Conservation (phyloP, 1,140 invertebrate genomes). For the Lerema accius region DNA sequence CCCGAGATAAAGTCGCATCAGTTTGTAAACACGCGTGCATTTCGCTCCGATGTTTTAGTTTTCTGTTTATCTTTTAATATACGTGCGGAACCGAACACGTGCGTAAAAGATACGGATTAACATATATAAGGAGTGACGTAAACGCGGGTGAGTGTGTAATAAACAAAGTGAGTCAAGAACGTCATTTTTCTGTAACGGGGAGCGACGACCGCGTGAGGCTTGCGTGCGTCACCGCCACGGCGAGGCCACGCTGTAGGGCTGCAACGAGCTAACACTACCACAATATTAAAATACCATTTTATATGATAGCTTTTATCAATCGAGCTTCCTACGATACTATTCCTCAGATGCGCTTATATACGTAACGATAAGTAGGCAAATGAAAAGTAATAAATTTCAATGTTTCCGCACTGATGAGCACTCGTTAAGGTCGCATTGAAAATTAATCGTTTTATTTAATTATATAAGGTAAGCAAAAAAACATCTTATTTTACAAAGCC, state of each 20-base stretch:
- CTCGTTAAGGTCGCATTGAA: too few relatives aligned
- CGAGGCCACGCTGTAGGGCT: constrained; percentile 21
- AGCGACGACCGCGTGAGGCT: constrained; percentile 64
- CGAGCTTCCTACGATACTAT: too few relatives aligned
- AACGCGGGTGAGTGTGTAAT: constrained; percentile 59
- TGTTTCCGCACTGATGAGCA: too few relatives aligned
- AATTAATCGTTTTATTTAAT: too few relatives aligned
- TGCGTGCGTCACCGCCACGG: constrained; percentile 47
- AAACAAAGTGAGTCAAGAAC: constrained; percentile 74
- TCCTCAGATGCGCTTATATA: too few relatives aligned
- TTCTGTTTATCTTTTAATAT: constrained; percentile 20
- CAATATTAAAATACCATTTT: too few relatives aligned
- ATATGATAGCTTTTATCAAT: too few relatives aligned
- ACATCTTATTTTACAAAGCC: too few relatives aligned
- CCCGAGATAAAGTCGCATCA: background rate
- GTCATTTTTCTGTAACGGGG: constrained; percentile 63
- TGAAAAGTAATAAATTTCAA: too few relatives aligned
- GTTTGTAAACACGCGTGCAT: background rate
- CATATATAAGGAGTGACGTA: constrained; percentile 53
- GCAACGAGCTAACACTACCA: too few relatives aligned
- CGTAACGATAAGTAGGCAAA: too few relatives aligned
- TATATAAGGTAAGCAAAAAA: too few relatives aligned
- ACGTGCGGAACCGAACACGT: constrained; percentile 16
- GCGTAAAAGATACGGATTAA: constrained; percentile 37
- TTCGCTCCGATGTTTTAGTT: constrained; percentile 4